Evolutionary conservation across 2,797 vertebrate genomes (phyloP), one percentile per base, ranked within the genome.

Genomic region (Sciurus vulgaris): DNA sequence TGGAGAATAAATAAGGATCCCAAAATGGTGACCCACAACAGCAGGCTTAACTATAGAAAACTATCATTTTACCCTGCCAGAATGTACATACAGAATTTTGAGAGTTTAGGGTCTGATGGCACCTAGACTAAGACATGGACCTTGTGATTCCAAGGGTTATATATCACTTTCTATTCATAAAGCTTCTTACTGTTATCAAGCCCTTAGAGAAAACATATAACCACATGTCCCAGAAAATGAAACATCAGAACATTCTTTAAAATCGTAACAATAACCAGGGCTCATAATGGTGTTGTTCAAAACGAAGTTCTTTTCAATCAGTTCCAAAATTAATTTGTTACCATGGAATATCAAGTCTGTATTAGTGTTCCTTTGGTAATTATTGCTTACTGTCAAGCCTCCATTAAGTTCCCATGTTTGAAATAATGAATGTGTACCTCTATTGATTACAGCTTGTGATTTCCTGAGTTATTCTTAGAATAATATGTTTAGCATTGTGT

Each of bases 251-350:
- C 61, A 67, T 33, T 95, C 54, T 94, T 93, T 38, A 93, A 95
- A 95, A 30, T 49, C 38, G 49, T 93, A 82, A 69, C 28, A 92
- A 82, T 92, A 86, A 84, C 17, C 44, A 78, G 90, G 61, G 22
- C 18, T 79, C n/a, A 73, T 54, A n/a, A 4, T 86, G 24, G 4
- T 93, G 28, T 92, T 91, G 76, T 77, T 96, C 82, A 93, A 83
- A 92, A 14, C 72, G 94, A 89, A 47, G 22, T 95, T 91, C 22
- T 56, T 96, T 95, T 92, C 88, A 96, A 86, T 95, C 95, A 93
- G 63, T 74, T 94, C 93, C 91, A 30, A 61, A 97, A 95, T 97
- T 95, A 92, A 93, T 93, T 96, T 74, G 41, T 88, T 88, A 94
- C 33, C n/a, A 28, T 74, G 82, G 38, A 92, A 79, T 86, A 89